Percentiles rank a stretch among this genome's conserved stretches.
phyloP scores from a whole-genome alignment of 2,113 vertebrate genomes.

The Grus americana region DNA sequence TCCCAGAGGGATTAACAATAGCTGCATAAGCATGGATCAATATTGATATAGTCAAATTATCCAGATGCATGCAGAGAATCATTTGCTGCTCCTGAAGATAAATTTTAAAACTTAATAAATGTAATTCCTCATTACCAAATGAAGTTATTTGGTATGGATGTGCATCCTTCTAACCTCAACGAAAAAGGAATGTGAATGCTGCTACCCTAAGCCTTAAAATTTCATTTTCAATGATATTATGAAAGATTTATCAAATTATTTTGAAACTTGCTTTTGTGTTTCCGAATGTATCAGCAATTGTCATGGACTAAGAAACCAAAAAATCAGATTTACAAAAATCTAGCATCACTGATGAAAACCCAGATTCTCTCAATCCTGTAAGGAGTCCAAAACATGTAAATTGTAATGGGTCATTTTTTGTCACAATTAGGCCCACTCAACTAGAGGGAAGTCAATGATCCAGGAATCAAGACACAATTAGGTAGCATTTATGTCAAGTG shows the following conservation, averaged over 20 bases:
- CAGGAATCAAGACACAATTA: background rate
- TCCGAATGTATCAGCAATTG: accelerated
- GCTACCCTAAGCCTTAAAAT: background rate
- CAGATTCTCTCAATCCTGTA: background rate
- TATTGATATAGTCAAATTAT: background rate
- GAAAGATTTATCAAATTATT: background rate
- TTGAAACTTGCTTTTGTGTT: background rate
- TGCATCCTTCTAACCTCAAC: background rate
- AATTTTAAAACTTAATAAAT: background rate
- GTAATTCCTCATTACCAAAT: background rate
- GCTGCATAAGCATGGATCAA: background rate
- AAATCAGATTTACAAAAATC: background rate
- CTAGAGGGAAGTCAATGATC: background rate
- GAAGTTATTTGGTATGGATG: background rate
- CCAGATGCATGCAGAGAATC: background rate
- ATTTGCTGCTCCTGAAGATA: background rate
- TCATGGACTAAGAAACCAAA: background rate
- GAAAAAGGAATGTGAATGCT: background rate
- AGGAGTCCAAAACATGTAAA: background rate
- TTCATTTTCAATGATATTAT: background rate
- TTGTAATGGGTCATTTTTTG: background rate
- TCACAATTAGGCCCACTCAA: background rate
- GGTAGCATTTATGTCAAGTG: background rate
- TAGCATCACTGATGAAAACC: background rate
- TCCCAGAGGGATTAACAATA: slow-evolving; percentile 6